These are phyloP conservation scores for Gryllus longicercus DNA, from an alignment of 2,888 invertebrate genomes.

Conservation along the genomic window DNA sequence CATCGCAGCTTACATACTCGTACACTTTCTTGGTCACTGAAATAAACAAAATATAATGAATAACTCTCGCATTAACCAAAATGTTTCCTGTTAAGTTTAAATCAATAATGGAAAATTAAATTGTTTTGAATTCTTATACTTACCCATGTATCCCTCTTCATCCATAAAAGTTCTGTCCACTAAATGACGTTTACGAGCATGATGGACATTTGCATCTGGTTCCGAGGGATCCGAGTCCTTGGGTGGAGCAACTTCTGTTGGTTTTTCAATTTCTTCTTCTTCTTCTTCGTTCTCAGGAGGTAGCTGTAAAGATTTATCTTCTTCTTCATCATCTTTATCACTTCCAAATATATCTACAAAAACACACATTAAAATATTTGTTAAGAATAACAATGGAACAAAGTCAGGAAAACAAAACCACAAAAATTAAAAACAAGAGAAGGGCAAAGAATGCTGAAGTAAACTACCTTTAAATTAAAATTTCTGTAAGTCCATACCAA, in stretches of 20 bases:
- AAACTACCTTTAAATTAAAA: no score
- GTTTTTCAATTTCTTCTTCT: neutral
- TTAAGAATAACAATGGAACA: no score
- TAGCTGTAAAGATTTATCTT: neutral
- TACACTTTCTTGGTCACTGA: no score
- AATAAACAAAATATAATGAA: no score
- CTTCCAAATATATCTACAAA: slow-evolving; percentile 1
- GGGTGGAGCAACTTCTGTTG: neutral
- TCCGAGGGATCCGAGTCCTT: neutral
- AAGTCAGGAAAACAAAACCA: no score
- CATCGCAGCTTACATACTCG: no score
- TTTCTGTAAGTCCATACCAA: no score
- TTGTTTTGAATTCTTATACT: neutral
- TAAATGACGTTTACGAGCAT: neutral
- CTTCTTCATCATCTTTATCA: neutral
- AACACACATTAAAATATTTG: neutral
- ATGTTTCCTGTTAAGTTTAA: no score
- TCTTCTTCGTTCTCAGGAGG: neutral
- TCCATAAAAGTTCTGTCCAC: neutral
- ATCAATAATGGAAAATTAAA: no score
- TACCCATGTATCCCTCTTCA: neutral
- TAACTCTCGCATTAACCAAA: no score
- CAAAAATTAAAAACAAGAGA: no score
- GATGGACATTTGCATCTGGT: neutral
- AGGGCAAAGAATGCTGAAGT: no score